A percentile compares a stretch with the other conserved stretches of the same genome.
Conservation (phyloP, 64 coral and sea anemone species). For the Trachythela sp. region DNA sequence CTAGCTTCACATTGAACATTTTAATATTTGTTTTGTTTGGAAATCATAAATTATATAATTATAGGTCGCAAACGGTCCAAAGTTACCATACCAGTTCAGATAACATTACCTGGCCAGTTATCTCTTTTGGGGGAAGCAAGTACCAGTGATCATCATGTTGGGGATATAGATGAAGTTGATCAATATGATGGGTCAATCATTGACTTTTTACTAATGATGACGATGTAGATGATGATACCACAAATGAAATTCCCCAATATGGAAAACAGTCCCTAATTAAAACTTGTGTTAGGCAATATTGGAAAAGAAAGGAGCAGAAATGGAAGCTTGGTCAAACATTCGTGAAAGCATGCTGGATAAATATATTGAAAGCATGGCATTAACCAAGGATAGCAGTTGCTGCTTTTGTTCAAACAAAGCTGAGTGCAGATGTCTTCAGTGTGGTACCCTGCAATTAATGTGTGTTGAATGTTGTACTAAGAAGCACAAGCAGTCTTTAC, state of each 20-base stretch:
- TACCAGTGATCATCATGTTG: background rate
- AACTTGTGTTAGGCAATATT: background rate
- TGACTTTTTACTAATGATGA: background rate
- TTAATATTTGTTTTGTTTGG: no score
- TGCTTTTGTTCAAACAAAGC: background rate
- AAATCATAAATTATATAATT: background rate
- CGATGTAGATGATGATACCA: background rate
- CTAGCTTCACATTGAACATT: no score
- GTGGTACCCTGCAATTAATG: background rate
- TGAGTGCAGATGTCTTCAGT: background rate
- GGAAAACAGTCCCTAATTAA: background rate
- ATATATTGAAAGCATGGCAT: background rate
- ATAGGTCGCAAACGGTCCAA: background rate
- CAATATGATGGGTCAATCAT: background rate
- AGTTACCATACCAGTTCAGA: conserved; percentile 1
- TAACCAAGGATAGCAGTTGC: background rate
- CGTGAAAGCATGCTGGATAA: background rate
- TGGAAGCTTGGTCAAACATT: background rate
- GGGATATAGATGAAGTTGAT: background rate
- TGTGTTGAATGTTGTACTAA: background rate
- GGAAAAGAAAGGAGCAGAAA: background rate
- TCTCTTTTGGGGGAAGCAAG: background rate
- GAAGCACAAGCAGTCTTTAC: background rate
- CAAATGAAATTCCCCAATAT: background rate
- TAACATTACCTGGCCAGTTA: background rate